Evolutionary conservation across 2,888 invertebrate species (phyloP).

Genomic region (Boloria euphrosyne): DNA sequence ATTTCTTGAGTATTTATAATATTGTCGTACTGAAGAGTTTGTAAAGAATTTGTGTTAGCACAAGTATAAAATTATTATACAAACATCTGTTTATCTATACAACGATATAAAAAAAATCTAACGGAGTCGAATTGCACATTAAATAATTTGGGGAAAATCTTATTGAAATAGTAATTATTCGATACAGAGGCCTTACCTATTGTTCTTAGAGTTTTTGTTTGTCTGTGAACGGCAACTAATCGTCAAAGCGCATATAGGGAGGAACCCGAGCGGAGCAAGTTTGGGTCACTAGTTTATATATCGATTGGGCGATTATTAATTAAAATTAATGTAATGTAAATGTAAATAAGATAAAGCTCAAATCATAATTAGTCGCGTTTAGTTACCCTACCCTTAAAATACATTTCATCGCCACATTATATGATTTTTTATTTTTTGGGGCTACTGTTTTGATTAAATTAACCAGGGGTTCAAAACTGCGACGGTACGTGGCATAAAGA

Average conservation of each 20-base stretch:
- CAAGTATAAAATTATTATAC: constrained; percentile 19
- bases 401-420: constrained; percentile 1
- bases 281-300: too few relatives aligned
- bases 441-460: constrained; percentile 21
- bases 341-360: too few relatives aligned
- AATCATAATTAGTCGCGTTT: background rate
- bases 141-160: too few relatives aligned
- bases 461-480: constrained; percentile 4
- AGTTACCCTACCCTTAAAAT: background rate
- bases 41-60: constrained; percentile 26
- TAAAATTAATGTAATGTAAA: too few relatives aligned
- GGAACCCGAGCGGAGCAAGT: too few relatives aligned
- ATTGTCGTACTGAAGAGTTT: constrained; percentile 24
- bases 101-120: background rate
- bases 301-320: too few relatives aligned
- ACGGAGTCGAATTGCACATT: too few relatives aligned
- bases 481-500: constrained; percentile 7
- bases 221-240: too few relatives aligned
- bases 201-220: too few relatives aligned
- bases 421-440: constrained; percentile 9
- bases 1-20: constrained; percentile 26
- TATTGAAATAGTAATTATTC: too few relatives aligned
- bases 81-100: background rate
- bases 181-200: too few relatives aligned
- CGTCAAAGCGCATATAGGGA: too few relatives aligned